Evolutionary conservation across 2,888 invertebrate genomes (phyloP).

Genomic region (Nomada ferruginata): DNA sequence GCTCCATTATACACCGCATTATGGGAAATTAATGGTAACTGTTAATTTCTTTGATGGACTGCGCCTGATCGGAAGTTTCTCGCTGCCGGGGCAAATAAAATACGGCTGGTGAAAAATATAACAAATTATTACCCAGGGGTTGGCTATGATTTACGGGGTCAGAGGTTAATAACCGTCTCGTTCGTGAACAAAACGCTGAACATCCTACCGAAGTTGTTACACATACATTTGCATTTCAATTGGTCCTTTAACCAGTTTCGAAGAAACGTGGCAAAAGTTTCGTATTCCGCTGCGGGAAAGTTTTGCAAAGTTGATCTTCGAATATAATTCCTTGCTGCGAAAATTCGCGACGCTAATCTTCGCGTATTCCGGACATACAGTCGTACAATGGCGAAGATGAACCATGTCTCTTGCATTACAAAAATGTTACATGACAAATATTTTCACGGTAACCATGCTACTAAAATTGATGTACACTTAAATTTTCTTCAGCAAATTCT

Average conservation of each 20-base stretch:
- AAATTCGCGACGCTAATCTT: background rate
- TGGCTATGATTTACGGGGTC: slow-evolving; percentile 9
- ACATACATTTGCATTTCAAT: slow-evolving; percentile 33
- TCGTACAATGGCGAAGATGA: too few species aligned
- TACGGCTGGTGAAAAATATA: background rate
- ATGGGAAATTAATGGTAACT: slow-evolving; percentile 40
- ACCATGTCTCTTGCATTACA: too few species aligned
- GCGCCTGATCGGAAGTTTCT: background rate
- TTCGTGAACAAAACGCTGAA: background rate
- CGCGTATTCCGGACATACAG: too few species aligned
- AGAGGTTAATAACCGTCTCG: background rate
- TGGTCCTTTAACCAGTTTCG: slow-evolving; percentile 8
- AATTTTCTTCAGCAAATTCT: too few species aligned
- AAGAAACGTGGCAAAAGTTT: slow-evolving; percentile 23
- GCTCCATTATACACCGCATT: slow-evolving; percentile 28
- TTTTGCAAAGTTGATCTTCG: background rate
- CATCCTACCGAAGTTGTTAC: background rate
- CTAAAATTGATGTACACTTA: too few species aligned
- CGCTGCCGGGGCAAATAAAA: background rate
- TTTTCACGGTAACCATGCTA: too few species aligned
- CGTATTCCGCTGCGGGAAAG: background rate
- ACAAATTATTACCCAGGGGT: background rate
- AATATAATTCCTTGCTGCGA: background rate
- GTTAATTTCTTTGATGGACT: slow-evolving; percentile 15
- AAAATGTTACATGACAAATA: too few species aligned